Conservation (phyloP, 1,140 invertebrate genomes). For the Reticulitermes speratus region DNA sequence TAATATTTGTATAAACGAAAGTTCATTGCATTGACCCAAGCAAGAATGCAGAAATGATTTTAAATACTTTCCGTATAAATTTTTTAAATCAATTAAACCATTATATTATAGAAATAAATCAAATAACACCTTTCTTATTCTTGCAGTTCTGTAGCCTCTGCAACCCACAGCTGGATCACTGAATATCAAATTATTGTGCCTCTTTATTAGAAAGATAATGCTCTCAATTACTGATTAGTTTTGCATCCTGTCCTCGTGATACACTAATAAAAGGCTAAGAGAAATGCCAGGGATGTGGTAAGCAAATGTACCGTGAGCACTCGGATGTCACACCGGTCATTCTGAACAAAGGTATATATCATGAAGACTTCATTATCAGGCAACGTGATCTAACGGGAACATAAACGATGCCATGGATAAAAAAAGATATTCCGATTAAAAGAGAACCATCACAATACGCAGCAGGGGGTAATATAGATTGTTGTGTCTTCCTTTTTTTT, state of each 20-base stretch:
- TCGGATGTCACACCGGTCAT: not conserved
- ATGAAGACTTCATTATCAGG: not conserved
- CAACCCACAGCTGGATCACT: not conserved
- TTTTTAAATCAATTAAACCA: no score
- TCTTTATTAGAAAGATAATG: not conserved
- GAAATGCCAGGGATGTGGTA: not conserved
- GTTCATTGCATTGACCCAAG: no score
- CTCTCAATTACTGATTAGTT: not conserved
- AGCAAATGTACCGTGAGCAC: not conserved
- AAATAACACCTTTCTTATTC: not conserved
- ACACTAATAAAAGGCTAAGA: no score
- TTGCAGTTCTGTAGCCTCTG: not conserved
- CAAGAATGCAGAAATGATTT: no score
- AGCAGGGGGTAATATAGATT: constrained; percentile 9
- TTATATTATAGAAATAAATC: no score
- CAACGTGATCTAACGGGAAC: not conserved
- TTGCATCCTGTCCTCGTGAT: not conserved
- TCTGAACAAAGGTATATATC: not conserved
- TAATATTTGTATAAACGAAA: no score
- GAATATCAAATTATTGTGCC: not conserved
- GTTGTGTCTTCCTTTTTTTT: not conserved
- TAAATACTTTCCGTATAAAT: no score
- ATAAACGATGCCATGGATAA: not conserved
- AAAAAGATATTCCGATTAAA: constrained; percentile 17
- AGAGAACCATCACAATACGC: not conserved